These are phyloP conservation scores for Leiothrix lutea DNA, from an alignment of 2,113 vertebrate genomes.

Conservation along the genomic window DNA sequence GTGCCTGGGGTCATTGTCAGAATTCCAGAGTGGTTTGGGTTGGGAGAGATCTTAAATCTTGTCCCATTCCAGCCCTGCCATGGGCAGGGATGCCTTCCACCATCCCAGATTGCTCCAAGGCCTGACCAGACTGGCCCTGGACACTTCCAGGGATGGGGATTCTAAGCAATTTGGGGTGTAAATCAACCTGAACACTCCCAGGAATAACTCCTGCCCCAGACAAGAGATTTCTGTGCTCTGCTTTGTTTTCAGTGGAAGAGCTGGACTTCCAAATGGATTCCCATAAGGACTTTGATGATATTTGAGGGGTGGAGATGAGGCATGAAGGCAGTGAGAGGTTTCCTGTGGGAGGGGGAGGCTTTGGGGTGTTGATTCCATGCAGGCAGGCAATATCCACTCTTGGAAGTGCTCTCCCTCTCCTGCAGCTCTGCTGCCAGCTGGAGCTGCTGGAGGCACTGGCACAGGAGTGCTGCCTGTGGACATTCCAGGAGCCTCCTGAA, in stretches of 20 bases:
- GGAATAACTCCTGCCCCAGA: neutral
- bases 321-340: neutral
- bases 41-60: neutral
- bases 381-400: neutral
- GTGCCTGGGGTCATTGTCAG: neutral
- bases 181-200: neutral
- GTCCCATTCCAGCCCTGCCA: no score
- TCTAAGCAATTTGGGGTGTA: neutral
- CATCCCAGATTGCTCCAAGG: neutral
- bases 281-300: fast-evolving
- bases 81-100: neutral
- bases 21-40: neutral
- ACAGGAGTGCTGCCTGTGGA: neutral
- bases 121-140: no score
- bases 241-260: neutral
- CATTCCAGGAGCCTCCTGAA: neutral
- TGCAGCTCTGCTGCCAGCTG: neutral
- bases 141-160: neutral
- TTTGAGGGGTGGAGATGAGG: neutral
- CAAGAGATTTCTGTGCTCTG: neutral
- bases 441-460: neutral
- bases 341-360: neutral
- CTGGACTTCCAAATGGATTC: neutral
- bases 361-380: neutral
- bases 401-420: neutral